Evolutionary conservation across 2,888 invertebrate species (phyloP).

Genomic region (Ypsolopha scabrella): DNA sequence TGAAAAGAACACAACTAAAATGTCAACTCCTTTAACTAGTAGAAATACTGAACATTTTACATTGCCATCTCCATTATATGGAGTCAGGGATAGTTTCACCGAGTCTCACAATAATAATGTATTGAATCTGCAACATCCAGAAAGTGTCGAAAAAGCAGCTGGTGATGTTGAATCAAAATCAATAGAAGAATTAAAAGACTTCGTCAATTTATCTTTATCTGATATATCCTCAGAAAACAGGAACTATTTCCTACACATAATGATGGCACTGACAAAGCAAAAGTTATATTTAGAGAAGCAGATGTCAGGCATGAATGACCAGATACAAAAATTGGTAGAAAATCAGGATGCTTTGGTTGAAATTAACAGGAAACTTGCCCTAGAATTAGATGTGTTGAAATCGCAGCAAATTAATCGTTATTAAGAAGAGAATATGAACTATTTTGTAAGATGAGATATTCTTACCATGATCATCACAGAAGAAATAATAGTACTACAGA

Average conservation of each 20-base stretch:
- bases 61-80: conserved; percentile 38
- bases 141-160: conserved; percentile 14
- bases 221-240: conserved; percentile 54
- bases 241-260: conserved; percentile 55
- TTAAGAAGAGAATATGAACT: no score
- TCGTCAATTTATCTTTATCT: conserved; percentile 40
- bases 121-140: conserved; percentile 16
- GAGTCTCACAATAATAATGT: conserved; percentile 22
- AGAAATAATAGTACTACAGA: no score
- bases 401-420: conserved; percentile 17
- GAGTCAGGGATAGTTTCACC: conserved; percentile 28
- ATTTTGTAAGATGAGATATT: no score
- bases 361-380: conserved; percentile 56
- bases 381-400: conserved; percentile 60
- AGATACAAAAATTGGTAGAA: conserved; percentile 39
- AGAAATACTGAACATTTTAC: conserved; percentile 32
- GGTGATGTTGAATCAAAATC: conserved; percentile 25
- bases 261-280: conserved; percentile 62
- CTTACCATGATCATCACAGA: no score
- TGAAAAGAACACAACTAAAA: conserved; percentile 46
- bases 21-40: conserved; percentile 50
- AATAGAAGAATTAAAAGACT: conserved; percentile 53
- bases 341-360: conserved; percentile 55
- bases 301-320: conserved; percentile 34
- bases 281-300: conserved; percentile 58